phyloP scores from a whole-genome alignment of 2,797 vertebrate species.

The Esox lucius region DNA sequence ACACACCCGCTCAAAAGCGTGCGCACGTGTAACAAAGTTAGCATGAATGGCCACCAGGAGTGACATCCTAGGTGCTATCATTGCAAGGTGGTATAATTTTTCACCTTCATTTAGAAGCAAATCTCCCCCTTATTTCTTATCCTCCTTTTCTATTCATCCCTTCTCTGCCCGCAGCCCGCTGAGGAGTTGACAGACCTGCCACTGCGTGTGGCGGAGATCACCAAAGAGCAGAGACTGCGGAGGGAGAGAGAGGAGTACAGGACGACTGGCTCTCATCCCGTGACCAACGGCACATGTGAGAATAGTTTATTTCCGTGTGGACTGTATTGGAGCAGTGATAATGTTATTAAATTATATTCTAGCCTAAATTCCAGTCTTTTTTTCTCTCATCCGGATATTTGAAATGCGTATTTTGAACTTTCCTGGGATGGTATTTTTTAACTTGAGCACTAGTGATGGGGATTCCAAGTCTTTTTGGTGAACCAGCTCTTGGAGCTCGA shows the following conservation, averaged over 20 bases:
- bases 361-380: background rate
- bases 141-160: background rate
- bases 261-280: constrained; percentile 51
- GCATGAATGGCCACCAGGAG: background rate
- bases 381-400: too few relatives aligned
- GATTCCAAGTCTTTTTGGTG: too few relatives aligned
- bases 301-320: background rate
- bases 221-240: constrained; percentile 84
- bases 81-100: background rate
- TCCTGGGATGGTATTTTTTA: too few relatives aligned
- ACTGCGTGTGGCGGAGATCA: constrained; percentile 82
- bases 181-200: constrained; percentile 91
- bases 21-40: background rate
- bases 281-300: constrained; percentile 89
- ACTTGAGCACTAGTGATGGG: too few relatives aligned
- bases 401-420: too few relatives aligned
- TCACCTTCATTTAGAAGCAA: background rate
- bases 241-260: constrained; percentile 80
- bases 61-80: background rate
- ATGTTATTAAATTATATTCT: background rate
- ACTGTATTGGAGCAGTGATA: background rate
- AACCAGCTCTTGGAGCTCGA: too few relatives aligned
- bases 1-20: background rate
- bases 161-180: constrained; percentile 75
- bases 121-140: background rate